These are phyloP conservation scores for Myotis yumanensis DNA, from an alignment of 2,113 vertebrate genomes.

Conservation along the genomic window DNA sequence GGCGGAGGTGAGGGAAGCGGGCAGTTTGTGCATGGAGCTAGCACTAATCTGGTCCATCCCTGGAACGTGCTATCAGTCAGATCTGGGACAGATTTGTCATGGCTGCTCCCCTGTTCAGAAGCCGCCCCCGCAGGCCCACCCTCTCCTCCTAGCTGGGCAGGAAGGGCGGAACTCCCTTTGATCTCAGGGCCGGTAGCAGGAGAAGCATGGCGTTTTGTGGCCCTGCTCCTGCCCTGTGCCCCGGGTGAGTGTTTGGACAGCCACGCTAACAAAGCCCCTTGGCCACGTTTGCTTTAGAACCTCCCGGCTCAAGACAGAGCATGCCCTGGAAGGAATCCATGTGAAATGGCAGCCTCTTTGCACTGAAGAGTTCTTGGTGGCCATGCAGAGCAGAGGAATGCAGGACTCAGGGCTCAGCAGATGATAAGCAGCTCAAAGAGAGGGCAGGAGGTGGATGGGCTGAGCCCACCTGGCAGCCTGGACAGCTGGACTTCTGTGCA, in stretches of 20 bases:
- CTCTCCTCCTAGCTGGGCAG: slow-evolving; percentile 26
- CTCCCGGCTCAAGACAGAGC: neutral
- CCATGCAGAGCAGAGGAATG: neutral
- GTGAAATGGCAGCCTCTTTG: neutral
- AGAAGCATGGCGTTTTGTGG: neutral
- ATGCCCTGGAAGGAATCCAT: neutral
- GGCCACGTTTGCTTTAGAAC: neutral
- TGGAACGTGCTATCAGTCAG: slow-evolving; percentile 40
- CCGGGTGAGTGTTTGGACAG: neutral
- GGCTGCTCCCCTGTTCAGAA: slow-evolving; percentile 46
- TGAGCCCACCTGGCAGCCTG: too few species aligned
- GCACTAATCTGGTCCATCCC: slow-evolving; percentile 43
- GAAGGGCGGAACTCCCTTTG: slow-evolving; percentile 53
- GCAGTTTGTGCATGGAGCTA: neutral
- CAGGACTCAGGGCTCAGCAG: neutral
- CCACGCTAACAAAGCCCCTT: neutral
- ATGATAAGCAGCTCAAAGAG: neutral
- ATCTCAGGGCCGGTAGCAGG: slow-evolving; percentile 56
- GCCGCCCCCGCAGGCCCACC: neutral
- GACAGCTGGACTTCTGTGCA: too few species aligned
- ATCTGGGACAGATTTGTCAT: slow-evolving; percentile 52
- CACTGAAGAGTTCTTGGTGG: neutral
- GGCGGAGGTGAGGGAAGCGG: neutral
- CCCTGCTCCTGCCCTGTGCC: neutral
- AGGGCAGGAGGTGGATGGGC: neutral